Evolutionary conservation across 92 coral and sea anemone species (phyloP), one percentile per base, ranked within the genome.

Genomic region (Pocillopora grandis): DNA sequence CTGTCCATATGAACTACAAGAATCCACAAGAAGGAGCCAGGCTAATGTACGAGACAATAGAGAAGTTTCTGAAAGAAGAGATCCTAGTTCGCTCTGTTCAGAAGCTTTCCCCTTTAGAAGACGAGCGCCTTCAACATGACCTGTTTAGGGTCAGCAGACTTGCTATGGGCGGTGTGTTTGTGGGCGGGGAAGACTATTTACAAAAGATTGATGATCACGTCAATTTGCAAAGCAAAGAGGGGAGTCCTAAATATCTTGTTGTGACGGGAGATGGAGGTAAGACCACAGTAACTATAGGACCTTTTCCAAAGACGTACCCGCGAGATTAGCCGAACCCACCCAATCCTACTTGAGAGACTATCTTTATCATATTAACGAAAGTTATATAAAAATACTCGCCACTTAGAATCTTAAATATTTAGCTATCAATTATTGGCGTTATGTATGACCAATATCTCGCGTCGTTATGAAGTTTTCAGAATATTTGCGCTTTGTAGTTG

Each of bases 11-110:
- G 95, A 91, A 78, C 78, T 95, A 95, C 85, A 78, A 87, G 49
- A 91, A 80, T 57, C 98, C 98, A 27, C 87, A 89, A 57, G 97
- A 95, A 87, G 98, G 96, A 33, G 94, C 94, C 48, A 79, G 89
- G 36, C 75, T 91, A 18, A 95, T 93, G 94, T 93, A 88, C 61
- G 91, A 92, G 57, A 90, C 92, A 57, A 93, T 93, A 14, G 89
- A 89, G 62, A 91, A 92, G 59, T 81, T 90, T 81, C 85, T 94
- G 23, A 66, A 84, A 7, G 95, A 92, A 35, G 89, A 86, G 42
- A 69, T 92, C 19, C 77, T 94, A 66, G 86, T 87, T 36, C 76
- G 79, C 10, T 91, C 92, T 12, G 73, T 84, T 68, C 62, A 86
- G 70, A 65, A 76, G 42, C 72, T 94, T 63, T 87, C 88, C 1